These are phyloP conservation scores for Exephanes ischioxanthus DNA, from an alignment of 2,888 invertebrate genomes.

Conservation along the genomic window DNA sequence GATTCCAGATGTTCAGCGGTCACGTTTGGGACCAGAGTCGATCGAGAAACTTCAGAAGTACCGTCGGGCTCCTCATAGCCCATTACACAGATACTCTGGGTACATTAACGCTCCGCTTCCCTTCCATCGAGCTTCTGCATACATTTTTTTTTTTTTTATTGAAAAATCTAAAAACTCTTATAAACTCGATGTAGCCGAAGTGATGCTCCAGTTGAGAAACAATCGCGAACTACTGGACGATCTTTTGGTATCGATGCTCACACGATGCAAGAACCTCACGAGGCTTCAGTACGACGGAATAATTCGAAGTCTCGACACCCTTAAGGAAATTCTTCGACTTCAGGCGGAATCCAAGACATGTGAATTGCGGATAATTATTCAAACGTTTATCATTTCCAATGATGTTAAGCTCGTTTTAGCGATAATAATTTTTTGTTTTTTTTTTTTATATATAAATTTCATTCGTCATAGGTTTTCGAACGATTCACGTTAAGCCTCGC, in stretches of 20 bases:
- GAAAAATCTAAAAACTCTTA: conserved; percentile 18
- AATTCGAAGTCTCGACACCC: conserved; percentile 83
- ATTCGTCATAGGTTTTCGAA: conserved; percentile 76
- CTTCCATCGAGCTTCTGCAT: neutral
- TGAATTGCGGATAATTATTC: conserved; percentile 68
- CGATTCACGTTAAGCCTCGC: conserved; percentile 82
- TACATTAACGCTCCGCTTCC: conserved; percentile 71
- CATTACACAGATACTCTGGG: conserved; percentile 85
- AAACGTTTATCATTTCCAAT: neutral
- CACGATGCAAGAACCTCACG: conserved; percentile 83
- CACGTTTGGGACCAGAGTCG: conserved; percentile 85
- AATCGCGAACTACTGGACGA: conserved; percentile 85
- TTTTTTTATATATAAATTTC: neutral
- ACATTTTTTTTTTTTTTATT: neutral
- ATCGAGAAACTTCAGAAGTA: conserved; percentile 85
- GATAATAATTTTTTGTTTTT: too few species aligned
- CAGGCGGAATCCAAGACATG: conserved; percentile 80
- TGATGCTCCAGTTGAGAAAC: conserved; percentile 84
- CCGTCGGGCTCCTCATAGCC: conserved; percentile 82
- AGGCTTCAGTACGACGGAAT: conserved; percentile 85
- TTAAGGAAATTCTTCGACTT: conserved; percentile 83
- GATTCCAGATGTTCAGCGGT: conserved; percentile 85
- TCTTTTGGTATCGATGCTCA: conserved; percentile 83
- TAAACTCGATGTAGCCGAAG: conserved; percentile 78
- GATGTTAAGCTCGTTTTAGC: neutral